Base-by-base conservation (phyloP, 23 tunicate species). In the Phallusia fumigata region DNA sequence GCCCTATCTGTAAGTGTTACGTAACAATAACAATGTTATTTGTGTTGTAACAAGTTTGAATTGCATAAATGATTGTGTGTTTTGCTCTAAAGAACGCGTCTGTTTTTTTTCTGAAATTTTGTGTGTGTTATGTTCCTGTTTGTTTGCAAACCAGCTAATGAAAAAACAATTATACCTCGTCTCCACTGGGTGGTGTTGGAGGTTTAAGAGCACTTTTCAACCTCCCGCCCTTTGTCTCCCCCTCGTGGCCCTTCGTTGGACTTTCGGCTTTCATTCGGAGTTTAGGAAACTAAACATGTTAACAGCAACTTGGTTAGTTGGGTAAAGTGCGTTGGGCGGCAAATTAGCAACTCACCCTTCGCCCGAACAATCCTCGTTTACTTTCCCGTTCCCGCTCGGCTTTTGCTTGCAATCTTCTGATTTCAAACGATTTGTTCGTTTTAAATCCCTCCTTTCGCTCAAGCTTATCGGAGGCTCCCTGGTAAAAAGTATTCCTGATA, bases 371-470 rank as follows among this genome's bases (percentile, higher is more conserved):
- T n/a, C 80, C 85, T 83, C 85, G 36, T 75, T 73, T 83, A 13
- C 84, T 86, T 84, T 92, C 97, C 33, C 85, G 82, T 45, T 79
- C 85, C 45, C 97, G 73, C 65, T 92, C 97, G 18, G 97, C 97
- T 76, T 87, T 92, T 0, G 97, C 97, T 65, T 92, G 97, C 0
- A 92, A 85, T 75, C 97, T 75, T 64, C 97, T 52, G 19, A 92
- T 92, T 84, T 92, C 97, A 76, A 92, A 92, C 33, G 97, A 92
- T 64, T 92, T 92, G 64, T 92, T 92, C 31, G 97, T 92, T 50
- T 92, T 92, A 35, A 87, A 92, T 22, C 88, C 91, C 65, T 87
- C 97, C 58, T 79, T 83, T 31, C 65, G 69, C 64, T 92, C 97
- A 19, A 64, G 44, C 49, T 92, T 86, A 10, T 88, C 87, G 31